Evolutionary conservation across 2,113 vertebrate species (phyloP).

Genomic region (Brachionichthys hirsutus): DNA sequence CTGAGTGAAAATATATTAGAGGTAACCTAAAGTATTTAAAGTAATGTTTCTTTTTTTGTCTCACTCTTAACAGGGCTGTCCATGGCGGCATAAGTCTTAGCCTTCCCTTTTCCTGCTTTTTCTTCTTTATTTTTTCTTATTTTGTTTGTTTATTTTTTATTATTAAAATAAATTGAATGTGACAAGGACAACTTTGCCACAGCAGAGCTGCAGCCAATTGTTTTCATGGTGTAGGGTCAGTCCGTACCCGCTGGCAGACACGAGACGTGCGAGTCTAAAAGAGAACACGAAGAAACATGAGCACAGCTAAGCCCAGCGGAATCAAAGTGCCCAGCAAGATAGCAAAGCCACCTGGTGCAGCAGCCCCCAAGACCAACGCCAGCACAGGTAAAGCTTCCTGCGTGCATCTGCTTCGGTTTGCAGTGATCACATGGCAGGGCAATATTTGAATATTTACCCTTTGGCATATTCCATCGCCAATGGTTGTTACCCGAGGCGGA

Average conservation of each 20-base stretch:
- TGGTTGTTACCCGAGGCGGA: too few species aligned
- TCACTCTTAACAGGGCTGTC: slow-evolving; percentile 67
- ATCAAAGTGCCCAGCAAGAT: slow-evolving; percentile 95
- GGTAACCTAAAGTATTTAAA: not conserved
- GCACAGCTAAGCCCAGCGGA: slow-evolving; percentile 90
- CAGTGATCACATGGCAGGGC: not conserved
- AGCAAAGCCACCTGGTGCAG: slow-evolving; percentile 75
- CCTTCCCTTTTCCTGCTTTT: slow-evolving; percentile 56
- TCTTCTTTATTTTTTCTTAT: slow-evolving; percentile 26
- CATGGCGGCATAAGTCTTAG: slow-evolving; percentile 24
- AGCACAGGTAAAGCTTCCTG: slow-evolving; percentile 82
- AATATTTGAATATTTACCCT: slow-evolving; percentile 1
- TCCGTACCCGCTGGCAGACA: slow-evolving; percentile 53
- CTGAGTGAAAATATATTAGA: not conserved
- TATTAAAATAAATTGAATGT: slow-evolving; percentile 1
- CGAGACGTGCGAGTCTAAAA: slow-evolving; percentile 43
- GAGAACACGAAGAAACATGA: slow-evolving; percentile 81
- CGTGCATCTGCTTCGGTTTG: not conserved
- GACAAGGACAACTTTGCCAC: slow-evolving; percentile 16
- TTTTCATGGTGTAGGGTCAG: slow-evolving; percentile 70
- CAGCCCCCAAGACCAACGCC: slow-evolving; percentile 78
- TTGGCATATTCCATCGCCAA: not conserved
- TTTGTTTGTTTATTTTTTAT: slow-evolving; percentile 13
- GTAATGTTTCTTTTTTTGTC: slow-evolving; percentile 19
- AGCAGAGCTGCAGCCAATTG: slow-evolving; percentile 30